Conservation (phyloP, 2,797 vertebrate species). For the Buceros bicornis region DNA sequence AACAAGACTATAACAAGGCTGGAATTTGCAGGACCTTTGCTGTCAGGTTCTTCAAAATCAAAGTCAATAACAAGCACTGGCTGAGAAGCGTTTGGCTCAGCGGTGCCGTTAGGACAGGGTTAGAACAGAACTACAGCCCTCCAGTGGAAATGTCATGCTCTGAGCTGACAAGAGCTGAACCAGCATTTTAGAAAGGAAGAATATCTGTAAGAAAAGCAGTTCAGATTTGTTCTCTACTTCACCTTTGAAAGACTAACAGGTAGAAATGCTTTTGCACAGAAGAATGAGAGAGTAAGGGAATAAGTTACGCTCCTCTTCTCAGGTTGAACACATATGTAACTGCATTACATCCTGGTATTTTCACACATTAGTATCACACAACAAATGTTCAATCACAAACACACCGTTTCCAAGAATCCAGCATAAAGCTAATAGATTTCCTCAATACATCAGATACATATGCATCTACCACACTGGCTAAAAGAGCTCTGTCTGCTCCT, state of each 20-base stretch:
- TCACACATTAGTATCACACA: neutral
- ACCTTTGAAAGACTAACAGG: neutral
- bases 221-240: neutral
- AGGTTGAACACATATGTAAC: neutral
- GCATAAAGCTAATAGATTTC: neutral
- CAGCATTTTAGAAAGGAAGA: neutral
- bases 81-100: neutral
- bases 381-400: neutral
- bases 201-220: neutral
- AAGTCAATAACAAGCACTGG: neutral
- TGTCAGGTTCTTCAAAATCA: constrained; percentile 4
- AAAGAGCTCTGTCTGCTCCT: neutral
- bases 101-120: fast-evolving
- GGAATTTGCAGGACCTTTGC: neutral
- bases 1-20: neutral
- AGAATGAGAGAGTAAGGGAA: neutral
- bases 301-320: neutral
- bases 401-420: neutral
- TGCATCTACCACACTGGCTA: neutral
- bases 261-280: neutral
- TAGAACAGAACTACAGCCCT: neutral
- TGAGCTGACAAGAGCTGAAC: neutral
- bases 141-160: neutral
- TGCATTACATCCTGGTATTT: neutral
- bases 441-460: neutral